Evolutionary conservation across 2,113 vertebrate genomes (phyloP).

Genomic region (Sorex fumeus): DNA sequence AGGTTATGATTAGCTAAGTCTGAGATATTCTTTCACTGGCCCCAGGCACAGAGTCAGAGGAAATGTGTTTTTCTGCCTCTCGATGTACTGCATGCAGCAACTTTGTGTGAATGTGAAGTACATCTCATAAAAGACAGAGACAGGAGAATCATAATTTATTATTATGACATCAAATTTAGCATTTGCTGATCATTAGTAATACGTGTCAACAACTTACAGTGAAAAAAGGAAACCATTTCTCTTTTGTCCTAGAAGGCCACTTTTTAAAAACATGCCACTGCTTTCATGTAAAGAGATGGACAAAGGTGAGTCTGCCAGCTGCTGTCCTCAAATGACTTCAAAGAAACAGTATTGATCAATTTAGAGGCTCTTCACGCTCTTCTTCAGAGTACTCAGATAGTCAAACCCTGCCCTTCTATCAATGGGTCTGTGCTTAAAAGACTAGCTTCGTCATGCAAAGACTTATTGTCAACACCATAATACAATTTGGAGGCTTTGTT

Average conservation of each 20-base stretch:
- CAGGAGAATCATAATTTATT: not conserved
- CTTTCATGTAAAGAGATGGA: not conserved
- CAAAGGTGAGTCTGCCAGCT: constrained; percentile 11
- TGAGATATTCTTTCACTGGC: not conserved
- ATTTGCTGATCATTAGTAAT: not conserved
- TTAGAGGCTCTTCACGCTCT: constrained; percentile 38
- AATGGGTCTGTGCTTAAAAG: constrained; percentile 76
- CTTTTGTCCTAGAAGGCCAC: not conserved
- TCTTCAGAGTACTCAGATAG: constrained; percentile 55
- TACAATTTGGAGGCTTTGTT: constrained; percentile 71
- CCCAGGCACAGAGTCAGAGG: not conserved
- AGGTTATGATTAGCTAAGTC: not conserved
- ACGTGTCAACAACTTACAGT: not conserved
- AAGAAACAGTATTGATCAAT: not conserved
- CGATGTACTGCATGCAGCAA: not conserved
- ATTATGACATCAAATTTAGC: not conserved
- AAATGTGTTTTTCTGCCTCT: constrained; percentile 8
- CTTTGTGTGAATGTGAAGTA: not conserved
- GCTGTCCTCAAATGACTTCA: not conserved
- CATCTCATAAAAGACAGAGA: not conserved
- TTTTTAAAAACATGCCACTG: not conserved
- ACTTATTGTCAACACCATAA: constrained; percentile 78
- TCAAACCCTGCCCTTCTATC: constrained; percentile 62
- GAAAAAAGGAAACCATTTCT: constrained; percentile 30
- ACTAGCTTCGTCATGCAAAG: constrained; percentile 71